A percentile compares a stretch with the other conserved stretches of the same genome.
Conservation (phyloP, 2,888 invertebrate genomes). For the Acanthosoma haemorrhoidale region DNA sequence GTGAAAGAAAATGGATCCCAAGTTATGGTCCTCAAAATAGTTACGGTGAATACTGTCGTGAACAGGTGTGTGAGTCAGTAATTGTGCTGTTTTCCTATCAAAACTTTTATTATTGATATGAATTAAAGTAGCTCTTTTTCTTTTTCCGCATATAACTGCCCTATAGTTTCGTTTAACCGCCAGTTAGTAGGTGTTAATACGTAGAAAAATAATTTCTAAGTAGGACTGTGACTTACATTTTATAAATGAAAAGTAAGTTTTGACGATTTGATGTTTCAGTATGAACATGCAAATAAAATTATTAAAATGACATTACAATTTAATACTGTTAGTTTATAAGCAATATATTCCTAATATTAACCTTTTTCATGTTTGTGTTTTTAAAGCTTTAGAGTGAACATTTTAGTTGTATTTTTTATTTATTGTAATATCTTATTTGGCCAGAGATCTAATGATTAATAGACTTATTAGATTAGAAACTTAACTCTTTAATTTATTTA, state of each 20-base stretch:
- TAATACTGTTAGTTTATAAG: too few relatives aligned
- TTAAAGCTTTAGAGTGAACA: background rate
- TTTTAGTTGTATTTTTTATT: background rate
- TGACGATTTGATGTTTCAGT: background rate
- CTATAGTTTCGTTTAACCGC: too few relatives aligned
- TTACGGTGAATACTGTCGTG: constrained; percentile 22
- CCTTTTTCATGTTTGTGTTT: background rate
- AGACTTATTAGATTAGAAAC: too few relatives aligned
- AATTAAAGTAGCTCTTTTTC: too few relatives aligned
- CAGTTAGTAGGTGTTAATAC: constrained; percentile 1
- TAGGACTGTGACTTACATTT: constrained; percentile 34
- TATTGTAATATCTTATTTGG: too few relatives aligned
- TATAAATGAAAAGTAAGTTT: constrained; percentile 44
- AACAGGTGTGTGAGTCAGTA: constrained; percentile 27
- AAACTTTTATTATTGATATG: too few relatives aligned
- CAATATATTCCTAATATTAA: constrained; percentile 3
- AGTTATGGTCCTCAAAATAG: constrained; percentile 33
- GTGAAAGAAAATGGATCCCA: constrained; percentile 44
- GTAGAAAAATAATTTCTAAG: constrained; percentile 21
- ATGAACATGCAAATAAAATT: background rate
- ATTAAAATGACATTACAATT: background rate
- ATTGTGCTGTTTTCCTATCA: background rate
- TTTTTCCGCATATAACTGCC: too few relatives aligned
- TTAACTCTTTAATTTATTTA: background rate
- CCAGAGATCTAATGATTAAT: too few relatives aligned